Evolutionary conservation across 2,797 vertebrate genomes (phyloP).

Genomic region (Sebastes aleutianus): DNA sequence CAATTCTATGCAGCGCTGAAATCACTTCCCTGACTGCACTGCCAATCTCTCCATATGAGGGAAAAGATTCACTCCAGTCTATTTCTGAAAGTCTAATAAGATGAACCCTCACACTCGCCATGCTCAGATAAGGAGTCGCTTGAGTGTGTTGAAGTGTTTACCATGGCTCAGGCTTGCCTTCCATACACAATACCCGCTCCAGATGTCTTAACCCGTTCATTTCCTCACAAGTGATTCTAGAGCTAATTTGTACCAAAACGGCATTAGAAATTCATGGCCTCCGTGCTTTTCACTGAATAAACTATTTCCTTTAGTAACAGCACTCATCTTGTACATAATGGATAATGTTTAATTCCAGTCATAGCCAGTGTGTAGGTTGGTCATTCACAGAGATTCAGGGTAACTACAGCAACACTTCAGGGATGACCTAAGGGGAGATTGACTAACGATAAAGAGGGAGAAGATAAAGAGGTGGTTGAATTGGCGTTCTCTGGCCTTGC

Average conservation of each 20-base stretch:
- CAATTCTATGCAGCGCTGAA: conserved; percentile 73
- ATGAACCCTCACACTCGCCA: conserved; percentile 74
- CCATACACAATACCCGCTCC: conserved; percentile 39
- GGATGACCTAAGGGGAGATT: conserved; percentile 28
- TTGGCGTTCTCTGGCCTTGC: conserved; percentile 4
- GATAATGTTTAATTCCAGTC: conserved; percentile 28
- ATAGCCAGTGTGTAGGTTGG: not conserved
- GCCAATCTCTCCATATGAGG: conserved; percentile 72
- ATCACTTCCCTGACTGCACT: conserved; percentile 78
- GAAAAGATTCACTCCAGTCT: conserved; percentile 74
- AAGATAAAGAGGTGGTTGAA: conserved; percentile 30
- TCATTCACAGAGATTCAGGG: conserved; percentile 15
- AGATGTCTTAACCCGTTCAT: conserved; percentile 53
- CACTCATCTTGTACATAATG: conserved; percentile 13
- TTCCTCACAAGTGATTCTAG: conserved; percentile 8
- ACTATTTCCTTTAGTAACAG: conserved; percentile 12
- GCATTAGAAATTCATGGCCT: conserved; percentile 23
- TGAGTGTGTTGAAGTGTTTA: conserved; percentile 79
- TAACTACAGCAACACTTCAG: not conserved
- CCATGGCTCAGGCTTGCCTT: conserved; percentile 59
- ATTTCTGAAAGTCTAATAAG: conserved; percentile 81
- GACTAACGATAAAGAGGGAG: conserved; percentile 6
- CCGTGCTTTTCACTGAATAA: conserved; percentile 11
- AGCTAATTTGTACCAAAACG: conserved; percentile 10
- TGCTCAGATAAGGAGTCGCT: conserved; percentile 75